A percentile compares a stretch with the other conserved stretches of the same genome.
Conservation (phyloP, 2,113 vertebrate genomes). For the Hippocampus zosterae region DNA sequence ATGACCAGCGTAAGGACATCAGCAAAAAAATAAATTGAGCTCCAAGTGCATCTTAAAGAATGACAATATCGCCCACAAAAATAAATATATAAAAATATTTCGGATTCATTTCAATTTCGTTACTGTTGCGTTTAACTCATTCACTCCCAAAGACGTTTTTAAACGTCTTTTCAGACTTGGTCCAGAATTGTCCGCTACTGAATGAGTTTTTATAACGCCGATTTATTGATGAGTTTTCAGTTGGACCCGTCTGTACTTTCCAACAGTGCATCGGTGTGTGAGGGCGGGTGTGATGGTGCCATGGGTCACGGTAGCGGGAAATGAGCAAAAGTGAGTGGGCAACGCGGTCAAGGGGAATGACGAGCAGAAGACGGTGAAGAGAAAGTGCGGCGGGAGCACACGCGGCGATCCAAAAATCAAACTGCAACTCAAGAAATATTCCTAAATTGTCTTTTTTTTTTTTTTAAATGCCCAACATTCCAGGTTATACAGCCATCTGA, state of each 20-base stretch:
- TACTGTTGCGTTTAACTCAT: too few relatives aligned
- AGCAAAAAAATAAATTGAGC: too few relatives aligned
- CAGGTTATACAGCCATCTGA: background rate
- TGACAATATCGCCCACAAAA: too few relatives aligned
- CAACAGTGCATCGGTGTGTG: background rate
- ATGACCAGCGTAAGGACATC: background rate
- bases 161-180: too few relatives aligned
- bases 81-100: too few relatives aligned
- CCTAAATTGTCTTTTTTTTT: background rate
- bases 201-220: too few relatives aligned
- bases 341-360: constrained; percentile 53
- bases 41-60: too few relatives aligned
- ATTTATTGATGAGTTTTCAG: too few relatives aligned
- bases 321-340: constrained; percentile 47
- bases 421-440: background rate
- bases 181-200: too few relatives aligned
- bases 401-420: background rate
- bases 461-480: background rate
- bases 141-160: too few relatives aligned
- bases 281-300: constrained; percentile 27
- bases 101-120: too few relatives aligned
- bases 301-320: constrained; percentile 47
- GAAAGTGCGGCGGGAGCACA: background rate
- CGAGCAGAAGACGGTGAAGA: constrained; percentile 11
- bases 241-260: constrained; percentile 17